phyloP scores from a whole-genome alignment of 1,140 invertebrate genomes.

The Papilio machaon region DNA sequence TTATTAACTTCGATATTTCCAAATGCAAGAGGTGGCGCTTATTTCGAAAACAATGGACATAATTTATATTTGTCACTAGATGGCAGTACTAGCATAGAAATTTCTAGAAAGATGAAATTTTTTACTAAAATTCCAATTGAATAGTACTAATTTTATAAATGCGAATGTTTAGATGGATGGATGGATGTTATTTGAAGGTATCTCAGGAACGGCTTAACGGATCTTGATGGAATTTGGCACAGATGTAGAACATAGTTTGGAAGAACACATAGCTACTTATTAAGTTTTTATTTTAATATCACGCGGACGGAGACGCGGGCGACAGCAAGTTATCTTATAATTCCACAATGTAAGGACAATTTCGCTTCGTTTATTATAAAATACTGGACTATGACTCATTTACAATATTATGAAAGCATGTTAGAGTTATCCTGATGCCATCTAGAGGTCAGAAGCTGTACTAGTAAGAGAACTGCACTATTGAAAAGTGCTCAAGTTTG shows the following conservation, averaged over 20 bases:
- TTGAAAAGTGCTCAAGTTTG: no score
- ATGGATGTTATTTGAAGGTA: no score
- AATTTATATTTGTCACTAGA: background rate
- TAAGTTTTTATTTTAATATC: no score
- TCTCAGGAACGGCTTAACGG: no score
- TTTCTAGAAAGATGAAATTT: background rate
- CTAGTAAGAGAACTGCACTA: background rate
- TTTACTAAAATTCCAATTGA: background rate
- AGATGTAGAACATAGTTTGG: no score
- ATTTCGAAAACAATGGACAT: background rate
- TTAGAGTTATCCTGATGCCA: background rate
- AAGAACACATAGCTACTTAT: no score
- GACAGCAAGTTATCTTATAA: background rate
- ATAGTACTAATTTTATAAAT: no score
- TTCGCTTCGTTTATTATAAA: background rate
- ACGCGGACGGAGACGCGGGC: no score
- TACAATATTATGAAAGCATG: background rate
- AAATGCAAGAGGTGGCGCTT: constrained; percentile 33
- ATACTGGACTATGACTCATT: background rate
- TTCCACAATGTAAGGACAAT: background rate
- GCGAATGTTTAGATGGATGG: no score
- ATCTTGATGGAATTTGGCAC: no score
- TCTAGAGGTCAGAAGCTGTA: constrained; percentile 1
- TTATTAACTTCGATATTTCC: background rate
- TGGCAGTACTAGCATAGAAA: background rate